Evolutionary conservation across 2,113 vertebrate species (phyloP).

Genomic region (Typhlomys cinereus): DNA sequence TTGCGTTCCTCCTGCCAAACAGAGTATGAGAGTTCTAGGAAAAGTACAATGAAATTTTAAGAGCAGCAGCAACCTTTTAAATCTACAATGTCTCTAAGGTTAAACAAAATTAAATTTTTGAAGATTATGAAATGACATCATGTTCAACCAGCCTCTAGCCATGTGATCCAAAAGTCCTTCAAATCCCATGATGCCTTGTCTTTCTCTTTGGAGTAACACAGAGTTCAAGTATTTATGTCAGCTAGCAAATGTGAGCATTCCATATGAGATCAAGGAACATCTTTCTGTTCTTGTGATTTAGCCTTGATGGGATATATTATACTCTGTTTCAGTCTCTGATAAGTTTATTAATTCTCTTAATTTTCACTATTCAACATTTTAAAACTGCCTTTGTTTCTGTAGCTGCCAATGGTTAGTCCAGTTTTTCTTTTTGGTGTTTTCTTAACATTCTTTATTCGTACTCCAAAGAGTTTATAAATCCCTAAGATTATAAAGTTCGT

Average conservation of each 20-base stretch:
- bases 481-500: not conserved
- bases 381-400: not conserved
- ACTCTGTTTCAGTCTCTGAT: not conserved
- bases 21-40: not conserved
- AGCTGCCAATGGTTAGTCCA: not conserved
- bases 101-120: not conserved
- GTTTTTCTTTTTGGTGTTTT: not conserved
- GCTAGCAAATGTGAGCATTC: not conserved
- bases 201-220: not conserved
- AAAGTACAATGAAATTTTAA: conserved; percentile 55
- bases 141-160: not conserved
- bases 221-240: not conserved
- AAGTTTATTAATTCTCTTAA: not conserved
- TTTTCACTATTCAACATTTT: not conserved
- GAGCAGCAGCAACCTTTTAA: not conserved
- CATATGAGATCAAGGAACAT: not conserved
- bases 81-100: not conserved
- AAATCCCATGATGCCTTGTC: not conserved
- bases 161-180: not conserved
- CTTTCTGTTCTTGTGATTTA: not conserved
- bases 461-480: not conserved
- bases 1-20: conserved; percentile 3
- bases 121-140: not conserved
- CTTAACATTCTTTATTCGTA: not conserved
- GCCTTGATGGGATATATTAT: rapidly evolving